Evolutionary conservation across 2,797 vertebrate genomes (phyloP), one percentile per base, ranked within the genome.

Genomic region (Pseudomugil tenellus): DNA sequence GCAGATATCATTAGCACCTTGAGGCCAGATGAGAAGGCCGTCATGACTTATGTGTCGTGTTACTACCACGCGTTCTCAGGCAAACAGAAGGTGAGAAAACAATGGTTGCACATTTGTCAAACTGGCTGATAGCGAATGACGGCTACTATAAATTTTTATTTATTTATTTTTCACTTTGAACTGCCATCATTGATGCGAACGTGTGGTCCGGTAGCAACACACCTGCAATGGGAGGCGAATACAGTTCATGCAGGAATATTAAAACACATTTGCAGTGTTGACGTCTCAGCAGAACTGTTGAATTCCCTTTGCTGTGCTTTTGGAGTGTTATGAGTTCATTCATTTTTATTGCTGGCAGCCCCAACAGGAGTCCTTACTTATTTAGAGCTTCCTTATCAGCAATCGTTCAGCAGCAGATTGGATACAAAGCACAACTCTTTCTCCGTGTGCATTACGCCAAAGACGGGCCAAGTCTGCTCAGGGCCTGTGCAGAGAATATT

Each of bases 11-110:
- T 98, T 97, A 97, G 96, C 96, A 97, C 97, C 95, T 96, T 99
- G 96, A 96, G 96, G 95, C 97, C 94, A 91, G 97, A 98, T 93
- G 97, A 98, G 96, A 97, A 98, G 95, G 98, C 96, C 89, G 91
- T 96, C 94, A 98, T 98, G 96, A 98, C 98, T 91, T 98, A 96
- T 96, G 97, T 98, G 94, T 99, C 97, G 93, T 97, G 97, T 97
- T 98, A 97, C 96, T 98, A 98, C 97, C 97, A 97, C 94, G 96
- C 98, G 84, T 98, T 99, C 96, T 98, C 95, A 88, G 97, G 97
- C 92, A 96, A 96, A 17, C 96, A 97, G 96, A 99, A 99, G 97
- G 98, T 99, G 97, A 99, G 97, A 69, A 78, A 8, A 3, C 14
- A 56, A 39, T 51, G 17, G 61, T 2, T 0, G 8, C 52, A 41